Base-by-base conservation (phyloP, 2,797 vertebrate genomes). In the Girardinus metallicus region DNA sequence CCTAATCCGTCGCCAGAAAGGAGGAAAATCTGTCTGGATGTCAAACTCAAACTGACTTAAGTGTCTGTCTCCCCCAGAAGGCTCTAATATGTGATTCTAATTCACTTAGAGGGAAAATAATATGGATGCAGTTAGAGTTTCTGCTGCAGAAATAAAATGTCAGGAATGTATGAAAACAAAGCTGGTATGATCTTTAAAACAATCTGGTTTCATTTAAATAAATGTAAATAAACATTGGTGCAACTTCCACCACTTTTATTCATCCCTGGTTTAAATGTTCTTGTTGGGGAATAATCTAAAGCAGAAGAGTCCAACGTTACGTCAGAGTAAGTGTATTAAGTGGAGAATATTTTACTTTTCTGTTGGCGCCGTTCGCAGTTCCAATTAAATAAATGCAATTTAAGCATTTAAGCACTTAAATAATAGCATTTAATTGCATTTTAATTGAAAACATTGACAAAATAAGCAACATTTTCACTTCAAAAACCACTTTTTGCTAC, bases 1-100 rank as follows among this genome's bases (percentile, higher is more conserved):
- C 76, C 76, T 23, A 51, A 84, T 76, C 7, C 36, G 51, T 1
- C 21, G 74, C 83, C 79, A 53, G 36, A 71, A 71, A 15, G 3
- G 9, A 55, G 29, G 44, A 23, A 81, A 81, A 78, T 74, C 78
- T 72, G 77, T 78, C 53, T 77, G 21, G 39, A 80, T 71, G 74
- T 86, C 51, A 70, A 23, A 76, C 18, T 57, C 1, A 9, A 72
- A 77, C 64, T 84, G 68, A 89, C 60, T 79, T 34, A 83, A 55
- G 51, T 80, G 64, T 75, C 34, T 80, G 73, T 74, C 43, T 71
- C 75, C 34, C 83, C 68, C 34, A 18, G 57, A 82, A 44, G 57
- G 53, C 29, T 9, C 39, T 36, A 53, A 46, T 41, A 70, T 76
- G 4, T 29, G n/a, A 55, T 73, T 78, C 44, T 70, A 31, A 44